Base-by-base conservation (phyloP, 2,113 vertebrate species). In the Petrocephalus zakoni region DNA sequence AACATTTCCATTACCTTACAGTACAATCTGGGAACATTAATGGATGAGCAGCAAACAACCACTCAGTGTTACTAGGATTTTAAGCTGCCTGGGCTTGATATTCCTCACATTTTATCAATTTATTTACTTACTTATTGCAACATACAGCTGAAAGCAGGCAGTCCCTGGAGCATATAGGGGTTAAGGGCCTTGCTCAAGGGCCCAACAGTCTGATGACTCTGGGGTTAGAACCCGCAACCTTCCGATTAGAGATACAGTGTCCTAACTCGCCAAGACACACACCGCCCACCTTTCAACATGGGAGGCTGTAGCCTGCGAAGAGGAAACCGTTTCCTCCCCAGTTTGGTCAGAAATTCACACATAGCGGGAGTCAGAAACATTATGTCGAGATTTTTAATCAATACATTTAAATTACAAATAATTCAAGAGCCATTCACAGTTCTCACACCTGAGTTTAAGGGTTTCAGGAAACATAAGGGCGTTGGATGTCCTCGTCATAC, bases 311-410 rank as follows among this genome's bases (percentile, higher is more conserved):
- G 11, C 11, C 25, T 29, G 61, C 25, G 29, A 68, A 68, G n/a
- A 64, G n/a, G n/a, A 25, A 64, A 64, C 5, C 4, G 22, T n/a
- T 85, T 47, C 47, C 49, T 53, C 49, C 82, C 22, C 46, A 53
- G 47, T 85, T 55, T 52, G 25, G 51, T 29, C 15, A 87, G 29
- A 56, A 37, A 87, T 22, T 46, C 29, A 87, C 13, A 85, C 87
- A 90, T 29, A 86, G 88, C 46, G 42, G 47, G 78, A 37, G 87
- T 85, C 53, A 49, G 58, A 29, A 49, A 84, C 61, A 37, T 90
- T 56, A 68, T 34, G 34, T 87, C 42, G 37, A 90, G 58, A 55
- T 61, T 89, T 91, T 92, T 92, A 92, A 91, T 92, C 86, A 91
- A 88, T 49, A 89, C 42, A 91, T 51, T 90, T 90, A 89, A 86